Evolutionary conservation across 2,888 invertebrate species (phyloP), one percentile per base, ranked within the genome.

Genomic region (Tinea trinotella): DNA sequence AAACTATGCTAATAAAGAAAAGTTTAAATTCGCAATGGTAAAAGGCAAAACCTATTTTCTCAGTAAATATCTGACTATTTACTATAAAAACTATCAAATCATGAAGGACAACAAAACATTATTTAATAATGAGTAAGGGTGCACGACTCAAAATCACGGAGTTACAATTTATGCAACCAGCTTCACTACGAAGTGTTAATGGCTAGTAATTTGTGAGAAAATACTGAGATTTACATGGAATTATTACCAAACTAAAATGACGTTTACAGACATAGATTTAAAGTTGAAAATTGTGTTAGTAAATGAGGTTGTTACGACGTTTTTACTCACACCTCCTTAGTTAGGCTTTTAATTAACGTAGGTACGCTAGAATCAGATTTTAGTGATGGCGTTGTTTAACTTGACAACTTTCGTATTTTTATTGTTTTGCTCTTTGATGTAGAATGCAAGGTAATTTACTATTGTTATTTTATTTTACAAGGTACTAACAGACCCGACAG

Each of bases 121-220:
- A n/a, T n/a, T n/a, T n/a, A 4, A 4, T 30, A 10, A 2, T 30
- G 3, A 30, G 30, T 30, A 10, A 2, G 7, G 7, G 30, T 30
- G 30, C 30, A 30, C n/a, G n/a, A n/a, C n/a, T 4, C 30, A 30
- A 30, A 30, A 30, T 30, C 30, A 30, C 30, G n/a, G 30, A 30
- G 30, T 30, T 30, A 30, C 30, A 30, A 30, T 30, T 30, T 30
- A 30, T 7, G n/a, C 30, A 30, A 30, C 30, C 7, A 7, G n/a
- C 30, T 30, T 30, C 30, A n/a, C 30, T 30, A 30, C n/a, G 30
- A 30, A 30, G 7, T 30, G 30, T 7, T 30, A 30, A 30, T 30
- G 30, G 30, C 3, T 30, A 30, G 7, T 40, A 40, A 40, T 40
- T 40, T 40, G 40, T 40, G 40, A 40, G 40, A 40, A 40, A 13